Base-by-base conservation (phyloP, 2,113 vertebrate species). In the Ardeotis arabs region DNA sequence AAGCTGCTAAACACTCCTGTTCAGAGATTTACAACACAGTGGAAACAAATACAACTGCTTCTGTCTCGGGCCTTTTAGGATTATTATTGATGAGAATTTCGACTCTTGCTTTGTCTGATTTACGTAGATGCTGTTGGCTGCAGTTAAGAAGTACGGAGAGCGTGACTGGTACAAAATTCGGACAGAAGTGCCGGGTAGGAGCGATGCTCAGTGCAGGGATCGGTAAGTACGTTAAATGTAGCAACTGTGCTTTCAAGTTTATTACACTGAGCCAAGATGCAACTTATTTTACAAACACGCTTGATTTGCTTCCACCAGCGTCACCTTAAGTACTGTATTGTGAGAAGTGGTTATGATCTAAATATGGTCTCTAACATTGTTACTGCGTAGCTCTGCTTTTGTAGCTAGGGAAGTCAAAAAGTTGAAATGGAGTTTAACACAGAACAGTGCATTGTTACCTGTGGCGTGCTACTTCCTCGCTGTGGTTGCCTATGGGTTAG, bases 111-210 rank as follows among this genome's bases (percentile, higher is more conserved):
- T 10, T 82, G 25, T 58, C 6, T 64, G 35, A 7, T 72, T 66
- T 29, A 29, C 78, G 7, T 76, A 99, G 99, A 97, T 99, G 95
- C 84, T 99, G 75, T 84, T 99, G 80, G 97, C 93, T 56, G 99
- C 99, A 1, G 98, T 99, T 4, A 95, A 97, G 60, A 99, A 98
- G 55, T 97, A 99, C 0, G 98, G 99, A 25, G 98, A 94, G 23
- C 98, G 97, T 49, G 97, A 98, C 37, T 99, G 99, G 99, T 99
- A 98, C 84, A 99, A 98, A 87, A 98, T 99, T 72, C 97, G 98
- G 68, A 67, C 93, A 2, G 99, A 99, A 33, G 99, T 99, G 62
- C 99, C 99, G 0, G 99, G 99, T 44, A 98, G 99, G 75, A 99
- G 97, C 0, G 99, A 99, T 31, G 75, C 96, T 23, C 98, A 98